Evolutionary conservation across 1,140 invertebrate species (phyloP).

Genomic region (Apocrypta bakeri): DNA sequence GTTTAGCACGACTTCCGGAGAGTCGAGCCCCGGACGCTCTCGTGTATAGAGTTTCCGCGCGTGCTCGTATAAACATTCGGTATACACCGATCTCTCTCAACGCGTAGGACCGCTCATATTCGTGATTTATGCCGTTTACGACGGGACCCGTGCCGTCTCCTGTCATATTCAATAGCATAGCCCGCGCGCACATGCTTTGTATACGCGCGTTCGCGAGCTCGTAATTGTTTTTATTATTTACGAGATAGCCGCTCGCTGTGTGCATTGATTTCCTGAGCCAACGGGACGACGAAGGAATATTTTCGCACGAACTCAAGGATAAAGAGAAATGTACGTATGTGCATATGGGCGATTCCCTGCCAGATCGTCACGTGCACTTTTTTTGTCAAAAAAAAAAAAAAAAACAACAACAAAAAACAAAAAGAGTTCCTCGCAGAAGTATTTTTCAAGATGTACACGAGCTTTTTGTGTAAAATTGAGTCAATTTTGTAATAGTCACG

Average conservation of each 20-base stretch:
- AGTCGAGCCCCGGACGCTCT: slow-evolving; percentile 55
- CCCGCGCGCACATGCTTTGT: slow-evolving; percentile 28
- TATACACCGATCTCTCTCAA: not conserved
- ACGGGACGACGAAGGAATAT: not conserved
- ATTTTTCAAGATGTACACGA: no score
- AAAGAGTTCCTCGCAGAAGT: no score
- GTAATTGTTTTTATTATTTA: slow-evolving; percentile 70
- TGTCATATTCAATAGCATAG: slow-evolving; percentile 49
- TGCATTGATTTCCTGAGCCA: not conserved
- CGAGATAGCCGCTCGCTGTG: slow-evolving; percentile 54
- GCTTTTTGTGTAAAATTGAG: no score
- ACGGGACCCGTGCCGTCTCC: slow-evolving; percentile 15
- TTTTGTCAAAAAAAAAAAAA: no score
- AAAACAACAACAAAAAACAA: no score
- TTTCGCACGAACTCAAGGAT: not conserved
- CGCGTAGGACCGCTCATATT: slow-evolving; percentile 1
- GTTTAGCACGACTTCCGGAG: slow-evolving; percentile 62
- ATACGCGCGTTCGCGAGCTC: slow-evolving; percentile 44
- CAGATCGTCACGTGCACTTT: no score
- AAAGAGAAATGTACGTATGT: not conserved
- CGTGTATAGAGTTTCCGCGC: slow-evolving; percentile 52
- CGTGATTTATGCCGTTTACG: slow-evolving; percentile 45
- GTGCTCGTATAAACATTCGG: slow-evolving; percentile 31
- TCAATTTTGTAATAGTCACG: no score
- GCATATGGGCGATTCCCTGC: no score